Evolutionary conservation across 30 jellyfish, hydroid and myxozoan genomes (phyloP), one percentile per base, ranked within the genome.

Genomic region (Nemopilema nomurai): DNA sequence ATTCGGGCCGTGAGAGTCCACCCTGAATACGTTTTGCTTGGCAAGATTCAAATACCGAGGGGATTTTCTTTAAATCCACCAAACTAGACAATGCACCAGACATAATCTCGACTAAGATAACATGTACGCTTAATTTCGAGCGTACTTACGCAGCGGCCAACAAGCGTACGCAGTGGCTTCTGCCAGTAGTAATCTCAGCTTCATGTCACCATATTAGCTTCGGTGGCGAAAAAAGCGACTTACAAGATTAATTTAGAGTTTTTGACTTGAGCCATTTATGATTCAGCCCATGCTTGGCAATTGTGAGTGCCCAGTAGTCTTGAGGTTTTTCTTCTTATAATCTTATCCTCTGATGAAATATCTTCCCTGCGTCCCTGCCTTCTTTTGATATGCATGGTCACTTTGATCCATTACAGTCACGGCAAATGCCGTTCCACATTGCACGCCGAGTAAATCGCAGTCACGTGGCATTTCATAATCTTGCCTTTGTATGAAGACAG

Each of bases 81-180:
- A 28, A 77, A 25, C 77, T 6, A 77, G 87, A 77, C 87, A 77
- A 77, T 77, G 77, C 32, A 1, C 77, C 87, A 77, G 87, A 77
- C 87, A 24, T 77, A 77, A 77, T 51, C 87, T 57, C 27, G 31
- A 1, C 66, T 73, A 33, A 73, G 83, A 73, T 41, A 73, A 16
- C 71, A 41, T 33, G 20, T 31, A 41, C 49, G 21, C 51, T 69
- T 73, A 73, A 32, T 73, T 73, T 73, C 51, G 64, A 73, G n/a
- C n/a, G n/a, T n/a, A n/a, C n/a, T n/a, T n/a, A n/a, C n/a, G n/a
- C n/a, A n/a, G n/a, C n/a, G 65, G 71, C 83, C 28, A 73, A 69
- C 33, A 33, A 73, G 41, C 41, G 57, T 6, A 13, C 13, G 83
- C 83, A 73, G 51, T 31, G 83, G 71, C 83, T 73, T 18, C 1